Percentiles rank a stretch among this genome's conserved stretches.
phyloP scores from a whole-genome alignment of 2,888 invertebrate genomes.

The Seladonia tumulorum region DNA sequence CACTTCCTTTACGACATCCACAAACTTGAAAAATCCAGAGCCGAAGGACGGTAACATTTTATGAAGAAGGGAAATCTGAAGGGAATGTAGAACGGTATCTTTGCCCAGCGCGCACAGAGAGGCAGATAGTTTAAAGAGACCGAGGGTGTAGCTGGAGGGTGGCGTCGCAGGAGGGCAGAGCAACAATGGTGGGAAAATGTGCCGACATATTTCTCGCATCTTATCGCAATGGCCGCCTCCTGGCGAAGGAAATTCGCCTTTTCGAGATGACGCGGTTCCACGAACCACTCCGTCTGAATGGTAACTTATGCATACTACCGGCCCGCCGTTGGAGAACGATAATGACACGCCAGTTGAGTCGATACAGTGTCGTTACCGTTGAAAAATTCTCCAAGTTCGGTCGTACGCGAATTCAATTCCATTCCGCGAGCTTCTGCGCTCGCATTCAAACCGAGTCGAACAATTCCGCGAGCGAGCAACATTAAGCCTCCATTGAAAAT shows the following conservation, averaged over 20 bases:
- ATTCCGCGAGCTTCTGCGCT: constrained; percentile 4
- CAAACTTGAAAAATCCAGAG: constrained; percentile 33
- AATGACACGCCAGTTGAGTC: constrained; percentile 50
- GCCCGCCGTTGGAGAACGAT: constrained; percentile 45
- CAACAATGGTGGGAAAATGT: constrained; percentile 66
- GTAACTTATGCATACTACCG: constrained; percentile 69
- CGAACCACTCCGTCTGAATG: constrained; percentile 65
- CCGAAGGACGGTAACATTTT: constrained; percentile 22
- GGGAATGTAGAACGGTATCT: constrained; percentile 17
- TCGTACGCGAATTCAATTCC: constrained; percentile 38
- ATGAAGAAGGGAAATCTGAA: constrained; percentile 29
- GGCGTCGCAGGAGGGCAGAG: neutral
- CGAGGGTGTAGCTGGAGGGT: neutral
- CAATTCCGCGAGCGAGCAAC: neutral
- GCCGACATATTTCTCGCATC: constrained; percentile 74
- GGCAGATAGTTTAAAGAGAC: constrained; percentile 54
- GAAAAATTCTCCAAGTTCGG: constrained; percentile 28
- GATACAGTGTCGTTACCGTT: constrained; percentile 42
- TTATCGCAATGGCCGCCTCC: constrained; percentile 71
- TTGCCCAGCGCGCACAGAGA: constrained; percentile 3
- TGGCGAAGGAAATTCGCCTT: constrained; percentile 68
- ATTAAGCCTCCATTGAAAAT: constrained; percentile 22
- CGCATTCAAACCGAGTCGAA: constrained; percentile 28
- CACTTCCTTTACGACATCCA: constrained; percentile 11
- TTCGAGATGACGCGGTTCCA: constrained; percentile 67